A percentile compares a stretch with the other conserved stretches of the same genome.
phyloP scores from a whole-genome alignment of 2,888 invertebrate genomes.

The Adelognathus sp. region DNA sequence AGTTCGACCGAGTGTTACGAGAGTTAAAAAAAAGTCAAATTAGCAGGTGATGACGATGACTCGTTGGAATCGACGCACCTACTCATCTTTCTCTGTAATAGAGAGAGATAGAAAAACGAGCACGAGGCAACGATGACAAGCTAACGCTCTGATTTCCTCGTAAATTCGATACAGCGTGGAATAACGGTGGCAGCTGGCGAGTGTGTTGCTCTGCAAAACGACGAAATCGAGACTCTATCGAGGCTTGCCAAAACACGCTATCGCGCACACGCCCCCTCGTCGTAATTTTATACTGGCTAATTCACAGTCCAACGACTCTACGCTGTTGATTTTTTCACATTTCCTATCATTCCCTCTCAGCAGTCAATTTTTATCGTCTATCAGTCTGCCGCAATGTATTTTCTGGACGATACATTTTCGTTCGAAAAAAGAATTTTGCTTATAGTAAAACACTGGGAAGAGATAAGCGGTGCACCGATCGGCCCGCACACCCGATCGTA shows the following conservation, averaged over 20 bases:
- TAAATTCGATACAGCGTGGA: constrained; percentile 51
- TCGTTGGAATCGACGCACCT: background rate
- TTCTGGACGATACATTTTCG: background rate
- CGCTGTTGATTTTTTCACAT: background rate
- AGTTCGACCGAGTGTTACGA: too few species aligned
- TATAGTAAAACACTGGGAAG: background rate
- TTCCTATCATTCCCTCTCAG: background rate
- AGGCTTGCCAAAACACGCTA: constrained; percentile 50
- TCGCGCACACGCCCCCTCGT: constrained; percentile 56
- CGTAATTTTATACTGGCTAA: background rate
- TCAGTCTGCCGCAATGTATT: background rate
- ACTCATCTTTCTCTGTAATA: background rate
- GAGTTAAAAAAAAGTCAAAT: background rate
- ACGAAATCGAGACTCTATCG: constrained; percentile 23
- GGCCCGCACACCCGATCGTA: too few species aligned
- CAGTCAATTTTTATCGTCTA: constrained; percentile 7
- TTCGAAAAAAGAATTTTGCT: background rate
- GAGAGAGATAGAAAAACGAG: background rate
- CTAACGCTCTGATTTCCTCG: constrained; percentile 51
- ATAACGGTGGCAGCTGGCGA: constrained; percentile 9
- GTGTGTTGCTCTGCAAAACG: constrained; percentile 18
- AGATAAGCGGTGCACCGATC: too few species aligned
- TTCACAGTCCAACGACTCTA: background rate
- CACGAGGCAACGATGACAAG: background rate
- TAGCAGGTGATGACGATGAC: constrained; percentile 21